These are phyloP conservation scores for Ceraclea dissimilis DNA, from an alignment of 2,888 invertebrate species.

Conservation along the genomic window DNA sequence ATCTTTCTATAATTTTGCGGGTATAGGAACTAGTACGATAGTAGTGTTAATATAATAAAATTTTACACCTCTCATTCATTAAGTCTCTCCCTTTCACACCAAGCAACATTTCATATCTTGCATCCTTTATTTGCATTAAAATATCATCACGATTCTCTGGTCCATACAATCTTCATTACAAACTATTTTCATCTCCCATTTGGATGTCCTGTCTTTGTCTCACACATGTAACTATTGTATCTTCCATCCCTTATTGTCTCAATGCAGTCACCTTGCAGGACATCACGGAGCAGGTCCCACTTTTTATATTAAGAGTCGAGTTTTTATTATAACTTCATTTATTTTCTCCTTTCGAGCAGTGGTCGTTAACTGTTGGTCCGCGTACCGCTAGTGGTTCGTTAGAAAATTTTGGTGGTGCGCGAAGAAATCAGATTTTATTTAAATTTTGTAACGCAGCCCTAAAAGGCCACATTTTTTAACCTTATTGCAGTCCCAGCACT, in stretches of 20 bases:
- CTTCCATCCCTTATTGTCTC: background rate
- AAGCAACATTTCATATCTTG: background rate
- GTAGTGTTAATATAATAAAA: background rate
- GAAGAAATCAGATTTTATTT: too few relatives aligned
- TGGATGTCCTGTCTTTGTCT: background rate
- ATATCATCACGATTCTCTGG: background rate
- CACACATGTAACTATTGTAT: background rate
- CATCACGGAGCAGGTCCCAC: background rate
- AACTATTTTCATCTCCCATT: background rate
- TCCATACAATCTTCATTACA: background rate
- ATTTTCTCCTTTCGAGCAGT: slow-evolving; percentile 1
- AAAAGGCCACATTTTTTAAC: too few relatives aligned
- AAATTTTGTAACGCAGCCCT: too few relatives aligned
- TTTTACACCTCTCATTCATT: background rate
- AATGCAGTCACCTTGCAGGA: background rate
- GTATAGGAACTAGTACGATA: too few relatives aligned
- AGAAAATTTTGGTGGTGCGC: too few relatives aligned
- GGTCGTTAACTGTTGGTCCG: too few relatives aligned
- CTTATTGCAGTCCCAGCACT: too few relatives aligned
- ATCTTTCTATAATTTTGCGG: too few relatives aligned
- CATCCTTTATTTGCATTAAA: background rate
- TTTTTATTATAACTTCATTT: background rate
- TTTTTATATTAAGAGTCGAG: background rate
- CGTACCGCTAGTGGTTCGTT: too few relatives aligned
- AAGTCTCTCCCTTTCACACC: background rate